Base-by-base conservation (phyloP, 1,140 invertebrate species). In the Trichoplusia ni region DNA sequence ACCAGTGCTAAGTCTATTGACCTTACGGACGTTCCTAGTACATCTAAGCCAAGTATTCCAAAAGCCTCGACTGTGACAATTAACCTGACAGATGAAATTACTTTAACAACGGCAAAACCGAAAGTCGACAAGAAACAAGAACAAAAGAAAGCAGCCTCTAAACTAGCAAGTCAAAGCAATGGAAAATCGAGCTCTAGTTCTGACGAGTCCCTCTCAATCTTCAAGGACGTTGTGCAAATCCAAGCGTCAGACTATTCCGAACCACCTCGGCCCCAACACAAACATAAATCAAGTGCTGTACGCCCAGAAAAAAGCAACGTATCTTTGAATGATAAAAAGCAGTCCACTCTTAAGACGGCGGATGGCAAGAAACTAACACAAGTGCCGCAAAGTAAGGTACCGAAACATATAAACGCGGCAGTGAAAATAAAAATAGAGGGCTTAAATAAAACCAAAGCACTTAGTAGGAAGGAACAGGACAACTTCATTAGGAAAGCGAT, bases 141-240 rank as follows among this genome's bases (percentile, higher is more conserved):
- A 2, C 13, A 3, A 2, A 37, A 21, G 21, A 42, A 21, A 19
- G 11, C 18, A 4, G n/a, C n/a, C 42, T 18, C 0, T 16, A 19
- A 14, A 19, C 14, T 1, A 56, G 49, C n/a, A 44, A 23, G 16
- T 33, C 61, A 11, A 59, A 66, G 63, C 40, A 60, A 46, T 38
- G 21, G 14, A 9, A 14, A 21, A 5, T 51, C 68, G 1, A 9
- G 56, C 0, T 0, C 9, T 2, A 58, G 37, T 14, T 42, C 68
- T 2, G 47, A 80, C 0, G 68, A 79, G 25, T 69, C 76, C 2
- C 68, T 79, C 2, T 75, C 76, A 0, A 73, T 86, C 11, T 37
- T 86, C 4, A 72, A 75, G 53, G 62, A 83, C 40, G 75, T 82
- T 2, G 66, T 86, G 3, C 82, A 81, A 21, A 86, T 86, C 44